Evolutionary conservation across 2,888 invertebrate genomes (phyloP).

Genomic region (Pristionchus fissidentatus): DNA sequence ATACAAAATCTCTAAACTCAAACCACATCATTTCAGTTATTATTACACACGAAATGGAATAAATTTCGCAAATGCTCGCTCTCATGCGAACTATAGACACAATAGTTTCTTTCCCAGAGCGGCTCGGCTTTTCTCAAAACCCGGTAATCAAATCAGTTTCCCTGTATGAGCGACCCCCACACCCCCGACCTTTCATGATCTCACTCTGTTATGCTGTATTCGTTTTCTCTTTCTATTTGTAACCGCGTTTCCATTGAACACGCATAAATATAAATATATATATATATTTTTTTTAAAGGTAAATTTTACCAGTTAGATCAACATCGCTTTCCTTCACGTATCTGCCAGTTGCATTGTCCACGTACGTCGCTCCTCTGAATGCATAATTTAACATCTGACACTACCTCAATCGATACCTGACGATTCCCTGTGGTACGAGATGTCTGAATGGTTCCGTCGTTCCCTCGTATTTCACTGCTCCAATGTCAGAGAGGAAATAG

Average conservation of each 20-base stretch:
- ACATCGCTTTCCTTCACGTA: slow-evolving; percentile 83
- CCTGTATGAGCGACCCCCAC: too few species aligned
- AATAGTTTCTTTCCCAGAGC: too few species aligned
- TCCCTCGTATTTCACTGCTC: slow-evolving; percentile 80
- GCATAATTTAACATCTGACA: background rate
- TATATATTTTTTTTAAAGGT: background rate
- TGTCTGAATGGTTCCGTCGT: slow-evolving; percentile 88
- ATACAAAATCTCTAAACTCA: too few species aligned
- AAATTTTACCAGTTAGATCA: slow-evolving; percentile 72
- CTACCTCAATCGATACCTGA: slow-evolving; percentile 51
- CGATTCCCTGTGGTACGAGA: slow-evolving; percentile 85
- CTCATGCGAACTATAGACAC: too few species aligned
- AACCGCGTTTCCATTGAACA: too few species aligned
- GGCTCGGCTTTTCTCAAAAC: too few species aligned
- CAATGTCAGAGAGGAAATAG: slow-evolving; percentile 89
- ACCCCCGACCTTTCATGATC: too few species aligned
- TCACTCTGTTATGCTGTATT: too few species aligned
- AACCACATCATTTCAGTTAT: too few species aligned
- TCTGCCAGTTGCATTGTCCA: slow-evolving; percentile 84
- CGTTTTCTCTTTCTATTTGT: background rate
- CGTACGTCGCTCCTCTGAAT: slow-evolving; percentile 83
- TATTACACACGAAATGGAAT: too few species aligned
- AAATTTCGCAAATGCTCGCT: too few species aligned
- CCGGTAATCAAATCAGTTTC: too few species aligned
- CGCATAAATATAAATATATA: background rate